Evolutionary conservation across 2,797 vertebrate genomes (phyloP).

Genomic region (Alauda arvensis): DNA sequence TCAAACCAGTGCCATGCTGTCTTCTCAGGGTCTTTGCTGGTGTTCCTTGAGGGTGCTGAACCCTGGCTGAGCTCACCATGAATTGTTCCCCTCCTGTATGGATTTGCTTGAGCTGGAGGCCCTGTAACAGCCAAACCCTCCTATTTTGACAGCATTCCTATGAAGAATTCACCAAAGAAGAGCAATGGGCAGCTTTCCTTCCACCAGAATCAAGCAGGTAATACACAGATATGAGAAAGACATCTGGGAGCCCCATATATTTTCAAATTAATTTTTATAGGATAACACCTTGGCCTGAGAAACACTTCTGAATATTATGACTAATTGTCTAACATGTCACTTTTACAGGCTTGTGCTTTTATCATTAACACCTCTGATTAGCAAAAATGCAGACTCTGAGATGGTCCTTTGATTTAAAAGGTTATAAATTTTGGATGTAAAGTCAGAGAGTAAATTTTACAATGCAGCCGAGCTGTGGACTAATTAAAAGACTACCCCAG

Average conservation of each 20-base stretch:
- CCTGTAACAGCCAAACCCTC: not conserved
- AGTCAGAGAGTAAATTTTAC: conserved; percentile 41
- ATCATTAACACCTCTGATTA: conserved; percentile 37
- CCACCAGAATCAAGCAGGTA: not conserved
- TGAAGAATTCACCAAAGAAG: not conserved
- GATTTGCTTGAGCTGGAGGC: not conserved
- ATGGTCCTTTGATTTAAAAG: conserved; percentile 46
- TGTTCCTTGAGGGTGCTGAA: not conserved
- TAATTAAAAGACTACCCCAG: conserved; percentile 43
- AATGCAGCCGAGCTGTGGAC: not conserved
- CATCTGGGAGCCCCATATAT: not conserved
- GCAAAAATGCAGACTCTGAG: not conserved
- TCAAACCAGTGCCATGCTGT: not conserved
- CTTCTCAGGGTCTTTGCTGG: not conserved
- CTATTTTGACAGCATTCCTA: not conserved
- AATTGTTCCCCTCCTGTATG: not conserved
- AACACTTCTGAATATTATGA: not conserved
- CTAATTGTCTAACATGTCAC: not conserved
- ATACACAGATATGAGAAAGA: not conserved
- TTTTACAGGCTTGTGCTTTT: not conserved
- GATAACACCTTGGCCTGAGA: not conserved
- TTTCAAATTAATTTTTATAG: conserved; percentile 6
- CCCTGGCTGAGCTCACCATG: not conserved
- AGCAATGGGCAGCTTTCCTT: not conserved
- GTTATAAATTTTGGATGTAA: conserved; percentile 42